Conservation (phyloP, 1,140 invertebrate genomes). For the Drosophila pandora region DNA sequence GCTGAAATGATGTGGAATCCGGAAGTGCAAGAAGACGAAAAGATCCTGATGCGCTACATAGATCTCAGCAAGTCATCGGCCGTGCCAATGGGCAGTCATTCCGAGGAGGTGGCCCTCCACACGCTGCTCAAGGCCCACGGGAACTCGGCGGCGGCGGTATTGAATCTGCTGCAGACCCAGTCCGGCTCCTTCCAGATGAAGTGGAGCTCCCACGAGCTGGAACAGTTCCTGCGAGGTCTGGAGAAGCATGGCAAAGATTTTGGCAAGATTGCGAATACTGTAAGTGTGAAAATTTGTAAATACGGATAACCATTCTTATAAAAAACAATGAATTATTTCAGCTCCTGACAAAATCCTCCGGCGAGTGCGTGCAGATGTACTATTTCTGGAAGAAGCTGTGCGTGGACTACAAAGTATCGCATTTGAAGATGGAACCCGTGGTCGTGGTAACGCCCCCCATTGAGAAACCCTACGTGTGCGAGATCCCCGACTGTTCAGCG, state of each 20-base stretch:
- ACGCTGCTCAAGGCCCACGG: constrained; percentile 93
- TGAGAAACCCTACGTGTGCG: constrained; percentile 86
- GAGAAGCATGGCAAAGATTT: constrained; percentile 98
- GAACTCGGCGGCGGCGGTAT: constrained; percentile 94
- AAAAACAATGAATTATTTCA: constrained; percentile 68
- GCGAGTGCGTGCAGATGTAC: constrained; percentile 98
- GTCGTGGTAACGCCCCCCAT: constrained; percentile 36
- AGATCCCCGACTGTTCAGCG: constrained; percentile 88
- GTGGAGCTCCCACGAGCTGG: constrained; percentile 95
- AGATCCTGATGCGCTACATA: constrained; percentile 87
- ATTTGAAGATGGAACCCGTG: constrained; percentile 74
- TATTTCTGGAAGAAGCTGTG: constrained; percentile 99
- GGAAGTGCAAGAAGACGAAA: constrained; percentile 85
- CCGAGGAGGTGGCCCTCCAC: constrained; percentile 97
- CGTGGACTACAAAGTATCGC: constrained; percentile 87
- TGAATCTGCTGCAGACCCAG: constrained; percentile 90
- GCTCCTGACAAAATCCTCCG: constrained; percentile 94
- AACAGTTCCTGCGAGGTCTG: constrained; percentile 93
- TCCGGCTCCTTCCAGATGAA: constrained; percentile 90
- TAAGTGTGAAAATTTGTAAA: constrained; percentile 83
- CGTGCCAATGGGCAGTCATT: constrained; percentile 94
- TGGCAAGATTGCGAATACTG: constrained; percentile 92
- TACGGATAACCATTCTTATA: background rate
- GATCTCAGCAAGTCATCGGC: constrained; percentile 96
- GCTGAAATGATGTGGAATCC: constrained; percentile 95